These are phyloP conservation scores for Odontothrips loti DNA, from an alignment of 2,888 invertebrate species.

Conservation along the genomic window DNA sequence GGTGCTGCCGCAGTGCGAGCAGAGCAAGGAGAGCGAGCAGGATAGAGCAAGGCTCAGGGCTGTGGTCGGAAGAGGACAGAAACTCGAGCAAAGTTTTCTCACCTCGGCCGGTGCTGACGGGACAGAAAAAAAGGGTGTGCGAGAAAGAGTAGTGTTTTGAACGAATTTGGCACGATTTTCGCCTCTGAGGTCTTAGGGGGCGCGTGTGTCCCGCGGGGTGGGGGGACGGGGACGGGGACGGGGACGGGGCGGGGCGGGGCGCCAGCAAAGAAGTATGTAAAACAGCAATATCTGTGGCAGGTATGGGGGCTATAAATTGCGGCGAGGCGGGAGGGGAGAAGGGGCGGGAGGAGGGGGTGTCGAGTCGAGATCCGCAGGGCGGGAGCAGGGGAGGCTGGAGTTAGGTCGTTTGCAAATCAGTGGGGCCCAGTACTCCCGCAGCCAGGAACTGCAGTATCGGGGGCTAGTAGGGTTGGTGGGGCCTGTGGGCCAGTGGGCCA, in stretches of 20 bases:
- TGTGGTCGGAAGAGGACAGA: not conserved
- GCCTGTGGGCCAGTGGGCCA: no score
- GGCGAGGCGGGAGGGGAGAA: not conserved
- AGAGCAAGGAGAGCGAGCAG: not conserved
- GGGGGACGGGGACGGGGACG: no score
- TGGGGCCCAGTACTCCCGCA: not conserved
- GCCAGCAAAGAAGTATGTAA: conserved; percentile 8
- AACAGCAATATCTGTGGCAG: conserved; percentile 26
- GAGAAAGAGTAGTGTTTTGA: not conserved
- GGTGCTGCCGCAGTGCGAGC: not conserved
- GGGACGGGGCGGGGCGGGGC: not conserved
- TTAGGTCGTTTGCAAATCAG: conserved; percentile 23
- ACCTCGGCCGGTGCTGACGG: not conserved
- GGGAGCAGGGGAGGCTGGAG: not conserved
- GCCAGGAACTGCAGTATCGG: no score
- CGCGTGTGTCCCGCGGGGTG: no score
- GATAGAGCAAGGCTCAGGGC: not conserved
- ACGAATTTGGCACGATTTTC: conserved; percentile 22
- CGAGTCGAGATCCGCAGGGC: not conserved
- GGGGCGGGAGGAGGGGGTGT: not conserved
- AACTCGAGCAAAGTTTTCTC: not conserved
- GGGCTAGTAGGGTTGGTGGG: no score
- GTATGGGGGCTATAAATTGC: conserved; percentile 22
- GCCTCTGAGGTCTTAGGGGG: not conserved
- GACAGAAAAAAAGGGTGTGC: no score